Evolutionary conservation across 2,888 invertebrate genomes (phyloP), one percentile per base, ranked within the genome.

Genomic region (Alcis repandata): DNA sequence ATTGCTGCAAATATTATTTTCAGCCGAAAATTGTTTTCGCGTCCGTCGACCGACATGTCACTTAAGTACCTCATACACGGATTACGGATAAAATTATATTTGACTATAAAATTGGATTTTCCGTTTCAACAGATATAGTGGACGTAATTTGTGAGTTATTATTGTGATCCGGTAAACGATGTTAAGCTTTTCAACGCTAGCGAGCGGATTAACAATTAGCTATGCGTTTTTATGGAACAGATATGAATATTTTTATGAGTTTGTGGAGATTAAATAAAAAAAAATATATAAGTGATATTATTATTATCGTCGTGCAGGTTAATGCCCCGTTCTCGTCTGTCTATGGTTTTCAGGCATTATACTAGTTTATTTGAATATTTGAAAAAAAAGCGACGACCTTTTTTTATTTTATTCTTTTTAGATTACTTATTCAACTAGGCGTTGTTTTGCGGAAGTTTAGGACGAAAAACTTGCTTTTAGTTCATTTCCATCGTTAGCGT

Each of bases 41-140:
- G 41, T 41, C 20, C 22, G n/a, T n/a, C n/a, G n/a, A 19, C 20
- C 56, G 51, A 51, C 56, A 46, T 60, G 51, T 60, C 60, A 52
- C 45, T 46, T 60, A 49, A 36, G 27, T 27, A 27, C 27, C 54
- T 57, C 58, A 36, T 59, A 45, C 38, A 52, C 46, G 59, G 66
- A 45, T 67, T 67, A 59, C 61, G 33, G 36, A 46, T 63, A 49
- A 62, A 67, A 67, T 67, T 59, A 67, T 67, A 59, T 56, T 67
- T 52, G 59, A 40, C 59, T 52, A 52, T 63, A 63, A 63, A 59
- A 62, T 62, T 33, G 59, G 65, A 62, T 62, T 61, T 59, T 59
- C 59, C 22, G 54, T 51, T 51, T 38, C 59, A 49, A n/a, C 54
- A 48, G 59, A 48, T 40, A 33, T 63, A 36, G 51, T 36, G 51